Evolutionary conservation across 2,113 vertebrate species (phyloP).

Genomic region (Mystacornis crossleyi): DNA sequence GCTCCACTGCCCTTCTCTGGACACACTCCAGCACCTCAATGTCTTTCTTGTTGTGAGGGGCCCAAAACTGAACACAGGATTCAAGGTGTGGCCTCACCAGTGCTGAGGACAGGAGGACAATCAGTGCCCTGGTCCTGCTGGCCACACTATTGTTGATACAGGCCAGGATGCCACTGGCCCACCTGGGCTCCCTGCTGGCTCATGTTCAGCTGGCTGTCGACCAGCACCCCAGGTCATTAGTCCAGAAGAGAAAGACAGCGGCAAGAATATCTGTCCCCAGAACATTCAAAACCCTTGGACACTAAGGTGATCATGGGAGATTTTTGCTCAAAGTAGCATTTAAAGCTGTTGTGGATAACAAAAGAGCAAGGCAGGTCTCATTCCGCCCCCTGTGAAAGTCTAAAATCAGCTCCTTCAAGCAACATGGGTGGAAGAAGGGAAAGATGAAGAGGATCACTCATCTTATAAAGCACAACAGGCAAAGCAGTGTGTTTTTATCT

Average conservation of each 20-base stretch:
- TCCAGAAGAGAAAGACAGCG: neutral
- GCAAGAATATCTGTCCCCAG: neutral
- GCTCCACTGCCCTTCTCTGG: neutral
- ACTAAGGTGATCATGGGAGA: neutral
- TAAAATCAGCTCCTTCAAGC: neutral
- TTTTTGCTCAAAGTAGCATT: neutral
- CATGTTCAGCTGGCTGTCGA: neutral
- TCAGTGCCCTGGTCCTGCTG: neutral
- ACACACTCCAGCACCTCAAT: rapidly evolving
- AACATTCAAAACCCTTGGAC: neutral
- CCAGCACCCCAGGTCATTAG: rapidly evolving
- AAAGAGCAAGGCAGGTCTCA: neutral
- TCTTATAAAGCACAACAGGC: neutral
- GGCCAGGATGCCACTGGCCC: neutral
- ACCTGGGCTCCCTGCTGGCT: neutral
- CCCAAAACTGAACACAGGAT: neutral
- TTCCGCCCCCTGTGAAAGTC: neutral
- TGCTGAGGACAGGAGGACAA: rapidly evolving
- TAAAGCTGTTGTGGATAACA: neutral
- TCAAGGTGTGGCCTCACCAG: neutral
- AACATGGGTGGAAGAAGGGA: neutral
- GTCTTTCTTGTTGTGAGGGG: neutral
- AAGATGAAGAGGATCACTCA: neutral
- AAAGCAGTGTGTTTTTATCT: neutral
- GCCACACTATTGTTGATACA: neutral